Percentiles rank a stretch among this genome's conserved stretches.
These are phyloP conservation scores for Conus ventricosus DNA, from an alignment of 1,140 invertebrate species.

Conservation along the genomic window DNA sequence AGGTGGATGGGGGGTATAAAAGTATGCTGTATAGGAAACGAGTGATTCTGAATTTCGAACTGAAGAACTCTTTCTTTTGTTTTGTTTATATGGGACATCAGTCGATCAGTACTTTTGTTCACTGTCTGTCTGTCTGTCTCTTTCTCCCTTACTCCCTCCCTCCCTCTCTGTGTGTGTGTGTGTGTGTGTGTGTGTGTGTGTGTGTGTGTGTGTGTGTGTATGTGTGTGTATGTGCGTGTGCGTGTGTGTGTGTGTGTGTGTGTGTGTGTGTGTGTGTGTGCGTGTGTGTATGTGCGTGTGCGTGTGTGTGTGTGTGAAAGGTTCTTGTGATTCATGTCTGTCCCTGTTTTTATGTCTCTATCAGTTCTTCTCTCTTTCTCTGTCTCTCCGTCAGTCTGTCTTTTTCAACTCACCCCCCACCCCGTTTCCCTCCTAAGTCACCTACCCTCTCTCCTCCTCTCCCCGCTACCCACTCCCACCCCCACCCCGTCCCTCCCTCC, in stretches of 20 bases:
- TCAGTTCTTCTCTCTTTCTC: background rate
- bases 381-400: background rate
- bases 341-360: background rate
- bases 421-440: background rate
- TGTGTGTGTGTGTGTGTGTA: no score
- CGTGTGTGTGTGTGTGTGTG: no score
- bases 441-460: background rate
- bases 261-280: no score
- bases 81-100: no score
- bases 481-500: background rate
- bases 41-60: no score
- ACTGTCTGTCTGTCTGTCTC: background rate
- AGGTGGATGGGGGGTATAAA: no score
- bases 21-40: no score
- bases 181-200: no score
- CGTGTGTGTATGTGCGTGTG: no score
- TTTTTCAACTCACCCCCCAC: background rate
- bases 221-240: no score
- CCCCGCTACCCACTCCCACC: background rate
- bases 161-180: background rate
- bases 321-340: background rate
- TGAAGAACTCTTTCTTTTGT: no score
- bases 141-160: background rate
- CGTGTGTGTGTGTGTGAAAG: no score
- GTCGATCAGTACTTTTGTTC: background rate